Evolutionary conservation across 2,113 vertebrate species (phyloP).

Genomic region (Microcebus tavaratra): DNA sequence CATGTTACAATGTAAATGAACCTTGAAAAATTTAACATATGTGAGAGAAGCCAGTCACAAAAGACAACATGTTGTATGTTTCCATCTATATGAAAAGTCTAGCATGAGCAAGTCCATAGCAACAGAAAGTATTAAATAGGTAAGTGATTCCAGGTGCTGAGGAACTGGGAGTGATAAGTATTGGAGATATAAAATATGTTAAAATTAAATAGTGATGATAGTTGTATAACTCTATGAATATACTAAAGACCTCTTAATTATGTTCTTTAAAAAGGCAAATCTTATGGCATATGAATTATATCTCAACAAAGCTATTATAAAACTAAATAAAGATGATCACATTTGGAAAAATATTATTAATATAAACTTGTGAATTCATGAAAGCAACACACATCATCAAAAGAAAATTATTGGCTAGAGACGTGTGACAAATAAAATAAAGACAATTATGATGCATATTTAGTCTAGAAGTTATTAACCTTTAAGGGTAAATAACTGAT

Average conservation of each 20-base stretch:
- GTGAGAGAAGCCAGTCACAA: not conserved
- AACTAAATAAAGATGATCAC: not conserved
- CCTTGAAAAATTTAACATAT: not conserved
- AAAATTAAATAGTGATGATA: not conserved
- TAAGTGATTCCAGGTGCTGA: not conserved
- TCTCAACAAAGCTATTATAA: not conserved
- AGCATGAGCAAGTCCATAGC: not conserved
- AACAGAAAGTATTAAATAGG: not conserved
- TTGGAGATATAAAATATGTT: not conserved
- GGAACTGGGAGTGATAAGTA: not conserved
- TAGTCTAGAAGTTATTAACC: not conserved
- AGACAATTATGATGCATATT: not conserved
- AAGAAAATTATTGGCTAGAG: not conserved
- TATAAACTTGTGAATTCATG: not conserved
- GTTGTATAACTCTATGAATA: not conserved
- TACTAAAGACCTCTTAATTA: not conserved
- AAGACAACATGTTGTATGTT: not conserved
- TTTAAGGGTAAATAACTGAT: not conserved
- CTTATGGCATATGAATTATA: not conserved
- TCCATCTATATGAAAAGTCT: not conserved
- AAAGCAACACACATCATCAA: not conserved
- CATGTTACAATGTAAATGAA: not conserved
- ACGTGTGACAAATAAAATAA: not conserved
- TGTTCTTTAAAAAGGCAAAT: not conserved
- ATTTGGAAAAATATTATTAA: not conserved